Percentiles rank a stretch among this genome's conserved stretches.
Conservation (phyloP, 2,113 vertebrate species). For the Eolophus roseicapilla region DNA sequence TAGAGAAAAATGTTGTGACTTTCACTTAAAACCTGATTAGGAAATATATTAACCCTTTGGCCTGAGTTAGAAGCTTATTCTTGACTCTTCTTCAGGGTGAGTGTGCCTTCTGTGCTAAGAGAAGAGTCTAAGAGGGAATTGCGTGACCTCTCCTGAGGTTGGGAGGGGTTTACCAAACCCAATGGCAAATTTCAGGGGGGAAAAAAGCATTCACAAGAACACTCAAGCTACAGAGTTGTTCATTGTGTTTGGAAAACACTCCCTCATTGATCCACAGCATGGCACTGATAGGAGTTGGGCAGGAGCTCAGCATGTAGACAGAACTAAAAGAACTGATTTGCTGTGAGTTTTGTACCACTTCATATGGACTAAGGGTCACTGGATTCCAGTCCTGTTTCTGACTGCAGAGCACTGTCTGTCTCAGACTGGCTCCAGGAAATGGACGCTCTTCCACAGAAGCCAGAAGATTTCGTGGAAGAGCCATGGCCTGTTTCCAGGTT, state of each 20-base stretch:
- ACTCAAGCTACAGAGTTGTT: not conserved
- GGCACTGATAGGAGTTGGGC: rapidly evolving
- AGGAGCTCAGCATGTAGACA: not conserved
- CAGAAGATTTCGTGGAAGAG: constrained; percentile 28
- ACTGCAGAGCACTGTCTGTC: constrained; percentile 32
- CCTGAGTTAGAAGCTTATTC: not conserved
- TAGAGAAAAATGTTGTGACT: not conserved
- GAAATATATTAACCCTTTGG: not conserved
- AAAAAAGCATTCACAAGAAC: not conserved
- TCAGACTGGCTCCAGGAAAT: constrained; percentile 42
- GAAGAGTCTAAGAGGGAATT: not conserved
- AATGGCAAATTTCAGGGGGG: not conserved
- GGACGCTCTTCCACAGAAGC: not conserved
- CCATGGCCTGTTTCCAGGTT: not conserved
- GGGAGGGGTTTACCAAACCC: not conserved
- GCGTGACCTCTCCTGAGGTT: not conserved
- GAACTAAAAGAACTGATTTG: not conserved
- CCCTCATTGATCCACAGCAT: not conserved
- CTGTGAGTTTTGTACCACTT: not conserved
- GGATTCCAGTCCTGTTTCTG: not conserved
- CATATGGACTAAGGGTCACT: not conserved
- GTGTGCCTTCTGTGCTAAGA: rapidly evolving
- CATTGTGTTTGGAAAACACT: not conserved
- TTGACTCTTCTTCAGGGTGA: not conserved
- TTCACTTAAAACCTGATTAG: not conserved